A percentile compares a stretch with the other conserved stretches of the same genome.
Evolutionary conservation across 2,888 invertebrate species (phyloP).

Genomic region (Tethea ocularis): DNA sequence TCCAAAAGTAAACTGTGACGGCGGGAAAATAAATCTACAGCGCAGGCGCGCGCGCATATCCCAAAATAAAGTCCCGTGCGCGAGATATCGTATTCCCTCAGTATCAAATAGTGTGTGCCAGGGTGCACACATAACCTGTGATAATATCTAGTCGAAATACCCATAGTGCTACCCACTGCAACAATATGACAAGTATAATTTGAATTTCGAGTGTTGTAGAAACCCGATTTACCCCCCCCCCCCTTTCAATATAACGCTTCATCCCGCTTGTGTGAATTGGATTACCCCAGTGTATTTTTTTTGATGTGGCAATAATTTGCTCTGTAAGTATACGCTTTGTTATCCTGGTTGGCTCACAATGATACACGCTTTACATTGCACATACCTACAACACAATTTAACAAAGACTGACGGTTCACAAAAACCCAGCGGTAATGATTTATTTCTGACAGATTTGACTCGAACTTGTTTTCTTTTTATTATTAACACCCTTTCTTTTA

Average conservation of each 20-base stretch:
- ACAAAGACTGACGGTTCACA: not conserved
- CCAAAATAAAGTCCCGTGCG: constrained; percentile 71
- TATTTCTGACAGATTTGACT: not conserved
- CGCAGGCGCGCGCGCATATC: constrained; percentile 60
- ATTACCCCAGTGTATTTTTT: constrained; percentile 60
- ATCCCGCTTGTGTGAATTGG: constrained; percentile 62
- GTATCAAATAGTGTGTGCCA: constrained; percentile 61
- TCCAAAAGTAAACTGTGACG: constrained; percentile 78
- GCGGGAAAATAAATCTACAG: constrained; percentile 61
- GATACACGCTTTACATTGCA: not conserved
- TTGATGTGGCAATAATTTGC: constrained; percentile 63
- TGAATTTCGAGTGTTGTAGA: constrained; percentile 26
- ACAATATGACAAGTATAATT: constrained; percentile 75
- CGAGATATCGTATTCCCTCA: constrained; percentile 74
- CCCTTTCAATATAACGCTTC: constrained; percentile 39
- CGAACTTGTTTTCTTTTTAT: not conserved
- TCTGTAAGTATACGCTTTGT: constrained; percentile 73
- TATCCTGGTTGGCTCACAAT: constrained; percentile 18
- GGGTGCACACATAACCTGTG: constrained; percentile 64
- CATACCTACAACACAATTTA: not conserved
- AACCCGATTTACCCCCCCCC: constrained; percentile 23
- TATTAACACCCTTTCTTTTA: not conserved
- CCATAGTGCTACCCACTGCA: constrained; percentile 52
- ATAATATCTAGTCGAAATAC: constrained; percentile 66
- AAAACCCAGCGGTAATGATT: not conserved